A percentile compares a stretch with the other conserved stretches of the same genome.
phyloP scores from a whole-genome alignment of 2,113 vertebrate genomes.

The Ploceus nigricollis region DNA sequence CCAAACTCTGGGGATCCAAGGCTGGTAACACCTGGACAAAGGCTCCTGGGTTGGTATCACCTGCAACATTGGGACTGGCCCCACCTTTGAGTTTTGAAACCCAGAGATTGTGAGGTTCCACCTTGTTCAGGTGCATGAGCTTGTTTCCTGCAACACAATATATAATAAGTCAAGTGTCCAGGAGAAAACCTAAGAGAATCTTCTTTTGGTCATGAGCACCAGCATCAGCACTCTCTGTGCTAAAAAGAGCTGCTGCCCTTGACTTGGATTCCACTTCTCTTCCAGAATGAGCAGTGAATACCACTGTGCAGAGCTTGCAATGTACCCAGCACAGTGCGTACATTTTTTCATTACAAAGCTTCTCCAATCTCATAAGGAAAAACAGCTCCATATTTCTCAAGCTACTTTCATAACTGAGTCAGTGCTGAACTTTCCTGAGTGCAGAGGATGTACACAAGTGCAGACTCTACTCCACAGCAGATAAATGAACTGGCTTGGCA shows the following conservation, averaged over 20 bases:
- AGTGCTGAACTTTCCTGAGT: background rate
- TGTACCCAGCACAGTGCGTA: background rate
- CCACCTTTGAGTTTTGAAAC: background rate
- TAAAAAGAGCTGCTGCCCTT: background rate
- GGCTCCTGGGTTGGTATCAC: background rate
- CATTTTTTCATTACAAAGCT: background rate
- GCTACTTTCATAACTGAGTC: background rate
- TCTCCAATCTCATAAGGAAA: background rate
- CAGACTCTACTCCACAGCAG: background rate
- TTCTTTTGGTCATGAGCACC: background rate
- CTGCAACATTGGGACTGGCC: background rate
- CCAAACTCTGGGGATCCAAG: background rate
- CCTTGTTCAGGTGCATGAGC: background rate
- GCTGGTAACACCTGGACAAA: background rate
- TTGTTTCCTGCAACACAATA: background rate
- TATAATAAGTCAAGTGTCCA: background rate
- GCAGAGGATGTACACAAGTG: background rate
- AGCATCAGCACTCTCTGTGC: background rate
- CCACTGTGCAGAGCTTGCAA: background rate
- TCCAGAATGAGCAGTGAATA: background rate
- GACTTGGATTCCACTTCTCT: background rate
- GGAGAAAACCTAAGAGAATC: background rate
- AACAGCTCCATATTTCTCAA: background rate
- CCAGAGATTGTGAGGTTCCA: accelerated
- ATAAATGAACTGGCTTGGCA: background rate